Evolutionary conservation across 92 coral and sea anemone genomes (phyloP).

Genomic region (Actinostola sp.): DNA sequence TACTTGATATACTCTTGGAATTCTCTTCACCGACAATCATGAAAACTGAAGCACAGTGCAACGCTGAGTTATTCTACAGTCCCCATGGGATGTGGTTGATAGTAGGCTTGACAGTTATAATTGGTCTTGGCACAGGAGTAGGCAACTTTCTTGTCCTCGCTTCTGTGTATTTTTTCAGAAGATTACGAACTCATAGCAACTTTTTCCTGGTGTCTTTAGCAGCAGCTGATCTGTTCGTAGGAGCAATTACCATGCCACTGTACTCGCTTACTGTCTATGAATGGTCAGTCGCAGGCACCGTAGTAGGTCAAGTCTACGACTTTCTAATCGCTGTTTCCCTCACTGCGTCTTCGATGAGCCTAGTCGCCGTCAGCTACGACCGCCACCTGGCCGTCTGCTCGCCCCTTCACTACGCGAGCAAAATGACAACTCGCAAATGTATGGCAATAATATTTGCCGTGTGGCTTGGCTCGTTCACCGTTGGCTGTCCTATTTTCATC

Average conservation of each 20-base stretch:
- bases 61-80: neutral
- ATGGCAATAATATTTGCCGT: neutral
- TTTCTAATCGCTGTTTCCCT: neutral
- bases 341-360: constrained; percentile 20
- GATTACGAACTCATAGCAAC: constrained; percentile 37
- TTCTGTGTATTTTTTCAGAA: constrained; percentile 19
- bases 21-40: neutral
- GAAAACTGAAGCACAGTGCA: neutral
- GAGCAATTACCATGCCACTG: constrained; percentile 37
- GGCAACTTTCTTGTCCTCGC: constrained; percentile 10
- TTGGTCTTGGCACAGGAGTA: constrained; percentile 16
- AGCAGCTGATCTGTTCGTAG: constrained; percentile 50
- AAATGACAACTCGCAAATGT: neutral
- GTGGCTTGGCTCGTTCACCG: neutral
- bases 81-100: neutral
- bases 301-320: constrained; percentile 10
- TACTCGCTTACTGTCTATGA: constrained; percentile 5
- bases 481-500: constrained; percentile 1
- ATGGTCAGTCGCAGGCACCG: constrained; percentile 15
- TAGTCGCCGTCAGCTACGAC: constrained; percentile 18
- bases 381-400: constrained; percentile 13
- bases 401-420: constrained; percentile 8
- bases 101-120: neutral
- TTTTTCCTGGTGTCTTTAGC: constrained; percentile 52
- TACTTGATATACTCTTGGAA: too few species aligned